These are phyloP conservation scores for Nothoprocta pentlandii DNA, from an alignment of 2,113 vertebrate genomes.

Conservation along the genomic window DNA sequence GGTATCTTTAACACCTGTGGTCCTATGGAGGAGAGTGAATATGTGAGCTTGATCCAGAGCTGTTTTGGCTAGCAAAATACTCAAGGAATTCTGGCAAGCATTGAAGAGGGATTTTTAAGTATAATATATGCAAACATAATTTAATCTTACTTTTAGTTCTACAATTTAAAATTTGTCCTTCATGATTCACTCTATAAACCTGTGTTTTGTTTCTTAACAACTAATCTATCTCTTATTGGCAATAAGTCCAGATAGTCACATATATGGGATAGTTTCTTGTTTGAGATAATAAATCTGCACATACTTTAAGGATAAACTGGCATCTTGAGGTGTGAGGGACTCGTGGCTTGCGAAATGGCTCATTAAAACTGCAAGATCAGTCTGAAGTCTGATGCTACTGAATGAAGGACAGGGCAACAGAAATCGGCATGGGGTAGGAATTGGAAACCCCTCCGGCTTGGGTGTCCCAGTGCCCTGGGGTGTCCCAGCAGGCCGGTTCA, in stretches of 20 bases:
- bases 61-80: neutral
- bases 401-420: neutral
- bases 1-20: neutral
- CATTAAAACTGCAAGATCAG: neutral
- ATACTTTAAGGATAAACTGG: neutral
- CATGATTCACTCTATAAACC: neutral
- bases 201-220: neutral
- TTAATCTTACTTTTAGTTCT: neutral
- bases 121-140: neutral
- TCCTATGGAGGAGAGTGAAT: neutral
- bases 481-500: neutral
- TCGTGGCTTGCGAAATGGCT: neutral
- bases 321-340: neutral
- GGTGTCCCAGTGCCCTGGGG: neutral
- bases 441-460: neutral
- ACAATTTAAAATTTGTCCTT: neutral
- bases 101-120: neutral
- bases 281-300: neutral
- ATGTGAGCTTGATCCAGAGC: neutral
- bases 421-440: neutral
- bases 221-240: neutral
- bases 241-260: neutral
- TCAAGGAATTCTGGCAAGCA: neutral
- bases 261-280: neutral
- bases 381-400: neutral